These are phyloP conservation scores for Bombus confusus DNA, from an alignment of 1,140 invertebrate genomes.

Conservation along the genomic window DNA sequence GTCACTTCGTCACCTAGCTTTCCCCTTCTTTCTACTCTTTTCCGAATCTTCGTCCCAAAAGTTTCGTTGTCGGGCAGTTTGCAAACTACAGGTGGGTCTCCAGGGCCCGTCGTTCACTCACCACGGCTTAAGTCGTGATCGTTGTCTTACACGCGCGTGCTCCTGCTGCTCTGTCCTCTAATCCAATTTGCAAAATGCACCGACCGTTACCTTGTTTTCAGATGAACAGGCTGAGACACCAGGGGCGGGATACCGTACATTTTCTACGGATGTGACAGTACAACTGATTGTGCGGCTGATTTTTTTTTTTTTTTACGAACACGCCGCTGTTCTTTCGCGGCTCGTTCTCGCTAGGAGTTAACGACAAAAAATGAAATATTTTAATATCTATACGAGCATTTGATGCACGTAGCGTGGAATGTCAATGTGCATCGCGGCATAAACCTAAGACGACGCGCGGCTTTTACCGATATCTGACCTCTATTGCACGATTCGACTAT, in stretches of 20 bases:
- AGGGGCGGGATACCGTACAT: background rate
- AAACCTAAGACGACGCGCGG: no score
- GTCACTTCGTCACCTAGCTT: constrained; percentile 43
- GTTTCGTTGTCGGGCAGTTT: constrained; percentile 9
- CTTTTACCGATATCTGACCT: no score
- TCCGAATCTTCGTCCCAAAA: no score
- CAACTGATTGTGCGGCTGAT: background rate
- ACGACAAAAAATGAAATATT: background rate
- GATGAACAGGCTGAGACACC: background rate
- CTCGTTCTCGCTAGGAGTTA: background rate
- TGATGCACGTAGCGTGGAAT: no score
- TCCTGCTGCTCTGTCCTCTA: background rate
- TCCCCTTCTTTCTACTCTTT: background rate
- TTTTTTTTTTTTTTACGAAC: no score
- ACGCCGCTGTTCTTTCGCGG: no score
- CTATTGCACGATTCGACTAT: no score
- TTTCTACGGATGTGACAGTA: constrained; percentile 15
- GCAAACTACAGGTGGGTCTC: constrained; percentile 26
- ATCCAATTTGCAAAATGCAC: constrained; percentile 51
- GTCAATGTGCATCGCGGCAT: no score
- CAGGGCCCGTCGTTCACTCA: background rate
- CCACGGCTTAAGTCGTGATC: constrained; percentile 11
- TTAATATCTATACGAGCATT: no score
- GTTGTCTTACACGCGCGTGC: constrained; percentile 43
- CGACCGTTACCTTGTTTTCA: constrained; percentile 29